These are phyloP conservation scores for Leptosomus discolor DNA, from an alignment of 2,113 vertebrate genomes.

Conservation along the genomic window DNA sequence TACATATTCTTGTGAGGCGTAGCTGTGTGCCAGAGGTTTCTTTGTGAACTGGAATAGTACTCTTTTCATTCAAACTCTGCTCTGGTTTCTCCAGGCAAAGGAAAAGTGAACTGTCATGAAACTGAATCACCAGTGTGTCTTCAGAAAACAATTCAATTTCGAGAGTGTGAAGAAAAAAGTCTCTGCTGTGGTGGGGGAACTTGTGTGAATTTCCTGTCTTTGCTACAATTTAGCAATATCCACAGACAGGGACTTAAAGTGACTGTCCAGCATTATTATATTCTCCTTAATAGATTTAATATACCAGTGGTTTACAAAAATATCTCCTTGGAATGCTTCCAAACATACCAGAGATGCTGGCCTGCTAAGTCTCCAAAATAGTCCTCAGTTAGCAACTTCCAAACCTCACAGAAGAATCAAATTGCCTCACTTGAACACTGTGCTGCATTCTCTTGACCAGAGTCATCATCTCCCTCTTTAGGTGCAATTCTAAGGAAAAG, in stretches of 20 bases:
- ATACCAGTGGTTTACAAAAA: conserved; percentile 38
- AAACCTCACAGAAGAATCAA: neutral
- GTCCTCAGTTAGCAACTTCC: neutral
- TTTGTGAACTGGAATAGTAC: neutral
- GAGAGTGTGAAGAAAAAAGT: neutral
- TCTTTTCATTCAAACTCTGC: neutral
- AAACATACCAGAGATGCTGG: conserved; percentile 8
- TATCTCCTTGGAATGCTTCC: neutral
- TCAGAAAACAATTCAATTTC: neutral
- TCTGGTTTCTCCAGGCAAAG: neutral
- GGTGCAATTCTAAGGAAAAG: rapidly evolving
- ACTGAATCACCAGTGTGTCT: neutral
- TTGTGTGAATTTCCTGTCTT: neutral
- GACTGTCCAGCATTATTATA: neutral
- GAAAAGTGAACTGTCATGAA: neutral
- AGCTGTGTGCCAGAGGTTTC: neutral
- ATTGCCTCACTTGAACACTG: neutral
- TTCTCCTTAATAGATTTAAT: neutral
- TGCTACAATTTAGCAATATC: neutral
- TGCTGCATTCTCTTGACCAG: neutral
- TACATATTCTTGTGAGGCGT: neutral
- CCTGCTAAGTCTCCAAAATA: neutral
- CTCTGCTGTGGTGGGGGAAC: neutral
- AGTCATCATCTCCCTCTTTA: neutral
- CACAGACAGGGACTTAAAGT: neutral